Conservation (phyloP, 2,797 vertebrate species). For the Sebastes umbrosus region DNA sequence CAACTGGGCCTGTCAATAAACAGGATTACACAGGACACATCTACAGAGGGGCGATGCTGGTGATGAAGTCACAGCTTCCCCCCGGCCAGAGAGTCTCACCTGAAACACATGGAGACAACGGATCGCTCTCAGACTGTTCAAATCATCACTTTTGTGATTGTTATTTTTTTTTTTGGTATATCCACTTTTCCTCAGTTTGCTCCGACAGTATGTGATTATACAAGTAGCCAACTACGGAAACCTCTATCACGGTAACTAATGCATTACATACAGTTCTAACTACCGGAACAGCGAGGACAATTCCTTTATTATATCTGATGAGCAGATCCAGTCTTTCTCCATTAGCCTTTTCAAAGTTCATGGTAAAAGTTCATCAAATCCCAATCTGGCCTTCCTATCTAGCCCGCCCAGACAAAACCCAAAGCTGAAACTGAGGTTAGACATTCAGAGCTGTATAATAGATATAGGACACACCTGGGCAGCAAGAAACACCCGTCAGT, state of each 20-base stretch:
- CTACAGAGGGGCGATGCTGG: neutral
- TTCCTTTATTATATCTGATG: neutral
- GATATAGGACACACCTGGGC: too few species aligned
- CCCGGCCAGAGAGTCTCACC: neutral
- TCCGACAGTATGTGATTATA: neutral
- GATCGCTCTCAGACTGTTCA: neutral
- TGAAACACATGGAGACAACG: neutral
- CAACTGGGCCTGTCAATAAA: constrained; percentile 34
- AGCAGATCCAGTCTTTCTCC: too few species aligned
- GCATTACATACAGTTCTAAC: neutral
- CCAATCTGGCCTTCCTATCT: too few species aligned
- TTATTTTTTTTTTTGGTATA: neutral
- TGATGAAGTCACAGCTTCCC: neutral
- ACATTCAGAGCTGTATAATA: too few species aligned
- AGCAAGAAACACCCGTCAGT: too few species aligned
- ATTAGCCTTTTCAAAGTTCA: too few species aligned
- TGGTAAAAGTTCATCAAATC: too few species aligned
- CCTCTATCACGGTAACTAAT: neutral
- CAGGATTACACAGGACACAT: constrained; percentile 6
- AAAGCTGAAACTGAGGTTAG: too few species aligned
- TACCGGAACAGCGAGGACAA: neutral
- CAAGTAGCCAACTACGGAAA: neutral
- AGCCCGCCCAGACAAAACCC: too few species aligned
- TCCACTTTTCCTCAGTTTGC: neutral
- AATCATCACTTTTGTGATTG: neutral